A percentile compares a stretch with the other conserved stretches of the same genome.
phyloP scores from a whole-genome alignment of 2,113 vertebrate genomes.

The Tricholaema leucomelas region DNA sequence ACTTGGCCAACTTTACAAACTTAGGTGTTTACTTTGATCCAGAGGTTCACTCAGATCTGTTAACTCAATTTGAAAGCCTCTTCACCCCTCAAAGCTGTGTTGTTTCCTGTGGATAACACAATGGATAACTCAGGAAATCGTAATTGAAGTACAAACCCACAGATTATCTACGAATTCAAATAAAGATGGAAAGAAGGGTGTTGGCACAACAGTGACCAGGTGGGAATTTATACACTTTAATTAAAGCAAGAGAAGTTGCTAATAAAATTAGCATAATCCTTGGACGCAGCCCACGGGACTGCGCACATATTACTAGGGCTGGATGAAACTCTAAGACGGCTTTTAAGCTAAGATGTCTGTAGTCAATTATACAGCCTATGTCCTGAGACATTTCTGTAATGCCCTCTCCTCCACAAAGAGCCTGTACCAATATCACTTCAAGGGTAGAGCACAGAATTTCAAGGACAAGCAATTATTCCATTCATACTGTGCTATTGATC shows the following conservation, averaged over 20 bases:
- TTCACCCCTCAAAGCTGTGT: neutral
- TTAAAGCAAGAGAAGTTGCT: slow-evolving; percentile 56
- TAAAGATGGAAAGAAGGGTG: slow-evolving; percentile 2
- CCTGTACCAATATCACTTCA: neutral
- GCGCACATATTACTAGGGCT: slow-evolving; percentile 13
- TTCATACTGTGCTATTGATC: neutral
- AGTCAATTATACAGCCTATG: slow-evolving; percentile 34
- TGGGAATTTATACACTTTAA: slow-evolving; percentile 61
- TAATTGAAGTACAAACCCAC: neutral
- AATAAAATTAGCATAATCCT: slow-evolving; percentile 66
- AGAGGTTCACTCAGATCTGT: neutral
- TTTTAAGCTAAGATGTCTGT: slow-evolving; percentile 42
- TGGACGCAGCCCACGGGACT: slow-evolving; percentile 55
- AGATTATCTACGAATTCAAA: neutral
- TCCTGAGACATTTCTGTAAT: neutral
- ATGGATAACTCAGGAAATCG: neutral
- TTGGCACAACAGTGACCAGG: slow-evolving; percentile 61
- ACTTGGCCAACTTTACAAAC: neutral
- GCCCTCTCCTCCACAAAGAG: neutral
- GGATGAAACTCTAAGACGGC: slow-evolving; percentile 41
- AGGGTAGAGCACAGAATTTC: neutral
- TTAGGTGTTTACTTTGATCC: neutral
- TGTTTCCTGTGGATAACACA: neutral
- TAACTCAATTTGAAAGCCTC: neutral
- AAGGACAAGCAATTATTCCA: neutral